Conservation (phyloP, 1,140 invertebrate species). For the Brachionus koreanus region DNA sequence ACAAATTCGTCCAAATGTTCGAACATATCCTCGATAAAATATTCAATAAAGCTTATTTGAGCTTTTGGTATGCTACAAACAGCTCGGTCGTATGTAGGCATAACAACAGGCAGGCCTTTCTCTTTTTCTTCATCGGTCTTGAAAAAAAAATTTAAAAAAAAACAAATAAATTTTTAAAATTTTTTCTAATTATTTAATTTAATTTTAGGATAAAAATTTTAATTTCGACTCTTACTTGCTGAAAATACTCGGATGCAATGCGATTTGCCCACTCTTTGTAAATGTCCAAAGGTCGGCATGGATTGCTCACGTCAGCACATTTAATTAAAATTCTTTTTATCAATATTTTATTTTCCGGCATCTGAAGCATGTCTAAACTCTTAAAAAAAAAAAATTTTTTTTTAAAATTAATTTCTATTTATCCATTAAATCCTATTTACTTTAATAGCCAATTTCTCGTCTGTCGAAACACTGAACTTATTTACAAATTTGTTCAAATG, state of each 20-base stretch:
- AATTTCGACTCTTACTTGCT: constrained; percentile 62
- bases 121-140: constrained; percentile 87
- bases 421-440: not conserved
- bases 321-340: constrained; percentile 93
- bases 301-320: constrained; percentile 92
- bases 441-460: constrained; percentile 48
- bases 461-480: constrained; percentile 55
- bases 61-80: constrained; percentile 91
- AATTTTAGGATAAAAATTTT: constrained; percentile 42
- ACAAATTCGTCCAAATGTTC: constrained; percentile 76
- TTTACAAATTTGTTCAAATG: constrained; percentile 70
- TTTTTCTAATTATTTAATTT: not conserved
- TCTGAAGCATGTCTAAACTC: constrained; percentile 50
- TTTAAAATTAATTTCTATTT: not conserved
- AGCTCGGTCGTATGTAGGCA: constrained; percentile 88
- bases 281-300: constrained; percentile 73
- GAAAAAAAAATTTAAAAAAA: not conserved
- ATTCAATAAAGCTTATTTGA: constrained; percentile 92
- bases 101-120: constrained; percentile 78
- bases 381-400: not conserved
- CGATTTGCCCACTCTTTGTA: constrained; percentile 86
- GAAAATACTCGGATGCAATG: constrained; percentile 83
- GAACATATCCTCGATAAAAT: constrained; percentile 93
- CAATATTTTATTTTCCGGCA: constrained; percentile 74
- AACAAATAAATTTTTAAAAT: constrained; percentile 46